A percentile compares a stretch with the other conserved stretches of the same genome.
Conservation (phyloP, 1,140 invertebrate genomes). For the Araneus ventricosus region DNA sequence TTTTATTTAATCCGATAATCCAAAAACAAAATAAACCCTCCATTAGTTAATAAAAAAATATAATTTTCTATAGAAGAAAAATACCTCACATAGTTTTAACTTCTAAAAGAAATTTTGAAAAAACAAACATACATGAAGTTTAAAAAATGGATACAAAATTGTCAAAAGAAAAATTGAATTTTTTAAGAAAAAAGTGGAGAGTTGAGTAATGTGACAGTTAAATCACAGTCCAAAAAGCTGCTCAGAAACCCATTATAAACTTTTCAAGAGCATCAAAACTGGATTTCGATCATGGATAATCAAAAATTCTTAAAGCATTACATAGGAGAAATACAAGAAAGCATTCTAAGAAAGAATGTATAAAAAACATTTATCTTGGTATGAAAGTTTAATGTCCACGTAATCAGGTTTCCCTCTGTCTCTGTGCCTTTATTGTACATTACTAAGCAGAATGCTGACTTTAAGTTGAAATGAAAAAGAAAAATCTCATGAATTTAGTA, state of each 20-base stretch:
- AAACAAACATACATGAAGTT: neutral
- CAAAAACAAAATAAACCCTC: too few relatives aligned
- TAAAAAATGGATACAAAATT: neutral
- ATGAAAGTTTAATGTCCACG: neutral
- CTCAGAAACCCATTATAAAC: neutral
- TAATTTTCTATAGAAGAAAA: too few relatives aligned
- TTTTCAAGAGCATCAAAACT: neutral
- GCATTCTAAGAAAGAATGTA: neutral
- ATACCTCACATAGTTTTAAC: too few relatives aligned
- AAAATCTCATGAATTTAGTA: neutral
- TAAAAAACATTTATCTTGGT: neutral
- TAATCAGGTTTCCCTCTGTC: neutral
- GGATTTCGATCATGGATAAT: neutral
- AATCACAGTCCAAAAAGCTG: neutral
- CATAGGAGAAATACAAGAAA: neutral
- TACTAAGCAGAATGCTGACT: neutral
- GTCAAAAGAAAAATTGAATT: neutral
- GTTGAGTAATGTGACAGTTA: neutral
- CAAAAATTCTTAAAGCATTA: neutral
- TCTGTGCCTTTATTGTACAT: neutral
- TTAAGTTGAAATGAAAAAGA: neutral
- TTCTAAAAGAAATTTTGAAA: neutral
- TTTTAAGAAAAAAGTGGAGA: neutral
- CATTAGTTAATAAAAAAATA: too few relatives aligned
- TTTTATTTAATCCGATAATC: too few relatives aligned